Conservation (phyloP, 2,888 invertebrate genomes). For the Lamellibrachia satsuma region DNA sequence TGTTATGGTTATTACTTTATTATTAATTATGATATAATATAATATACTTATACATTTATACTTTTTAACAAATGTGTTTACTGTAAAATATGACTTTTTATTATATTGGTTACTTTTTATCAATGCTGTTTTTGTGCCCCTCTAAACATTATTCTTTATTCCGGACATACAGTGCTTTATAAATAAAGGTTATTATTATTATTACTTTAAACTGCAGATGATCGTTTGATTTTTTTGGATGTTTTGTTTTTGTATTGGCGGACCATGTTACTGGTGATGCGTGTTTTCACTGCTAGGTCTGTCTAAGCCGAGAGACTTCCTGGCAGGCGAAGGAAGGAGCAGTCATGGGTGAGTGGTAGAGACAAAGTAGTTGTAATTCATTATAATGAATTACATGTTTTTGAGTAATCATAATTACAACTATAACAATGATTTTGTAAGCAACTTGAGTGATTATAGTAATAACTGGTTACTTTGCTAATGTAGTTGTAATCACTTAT, state of each 20-base stretch:
- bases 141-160: no score
- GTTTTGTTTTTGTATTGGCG: neutral
- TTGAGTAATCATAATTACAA: neutral
- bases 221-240: no score
- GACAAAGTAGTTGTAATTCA: neutral
- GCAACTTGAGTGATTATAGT: neutral
- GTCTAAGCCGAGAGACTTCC: constrained; percentile 41
- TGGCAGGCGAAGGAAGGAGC: constrained; percentile 63
- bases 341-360: constrained; percentile 53
- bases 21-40: no score
- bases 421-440: neutral
- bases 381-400: neutral
- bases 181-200: neutral
- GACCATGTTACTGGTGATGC: neutral
- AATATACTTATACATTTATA: no score
- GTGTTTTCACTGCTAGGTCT: constrained; percentile 45
- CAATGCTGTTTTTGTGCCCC: no score
- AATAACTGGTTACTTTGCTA: neutral
- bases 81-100: no score
- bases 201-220: neutral
- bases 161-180: no score
- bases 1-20: no score
- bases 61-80: no score
- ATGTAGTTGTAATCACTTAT: neutral
- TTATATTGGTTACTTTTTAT: no score